Base-by-base conservation (phyloP, 2,797 vertebrate species). In the Sebastiscus albofasciatus region DNA sequence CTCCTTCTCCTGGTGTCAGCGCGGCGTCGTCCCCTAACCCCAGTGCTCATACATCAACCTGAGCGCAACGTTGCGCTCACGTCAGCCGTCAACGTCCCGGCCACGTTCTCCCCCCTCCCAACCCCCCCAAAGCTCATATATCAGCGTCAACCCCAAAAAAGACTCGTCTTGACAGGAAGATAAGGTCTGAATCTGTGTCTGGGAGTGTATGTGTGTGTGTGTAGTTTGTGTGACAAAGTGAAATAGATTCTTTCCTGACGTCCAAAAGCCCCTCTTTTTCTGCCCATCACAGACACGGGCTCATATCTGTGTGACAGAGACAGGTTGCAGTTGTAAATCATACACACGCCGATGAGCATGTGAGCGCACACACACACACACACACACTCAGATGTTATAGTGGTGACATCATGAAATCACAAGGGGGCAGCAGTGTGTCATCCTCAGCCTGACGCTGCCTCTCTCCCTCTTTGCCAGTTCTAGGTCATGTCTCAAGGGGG, bases 401-500 rank as follows among this genome's bases (percentile, higher is more conserved):
- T 62, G 77, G 87, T 95, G 82, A 85, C 82, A 62, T 46, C 4
- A 9, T 26, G 64, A 20, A 33, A 75, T 82, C 95, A 94, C 93
- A 87, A 93, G 95, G 92, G 94, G 95, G 93, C 95, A 96, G 95
- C 95, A 95, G 91, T 76, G 90, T 64, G 88, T 87, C 86, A 67
- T 61, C 69, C 24, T 79, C 75, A 42, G 74, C 52, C 71, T 36
- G 34, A 67, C 3, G 60, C 18, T 74, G 55, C 68, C 81, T 79
- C 74, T 60, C 80, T 75, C 80, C 83, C 74, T 76, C 83, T 88
- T 66, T 86, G 84, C 93, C 87, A 86, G 92, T 96, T 96, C 95
- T 96, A 94, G 96, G 95, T 96, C 95, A 96, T 56, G 92, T 95
- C 95, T 96, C 95, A 77, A 67, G 94, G 93, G 96, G 96, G 94